Evolutionary conservation across 1,140 invertebrate genomes (phyloP), one percentile per base, ranked within the genome.

Genomic region (Oppia nitens): DNA sequence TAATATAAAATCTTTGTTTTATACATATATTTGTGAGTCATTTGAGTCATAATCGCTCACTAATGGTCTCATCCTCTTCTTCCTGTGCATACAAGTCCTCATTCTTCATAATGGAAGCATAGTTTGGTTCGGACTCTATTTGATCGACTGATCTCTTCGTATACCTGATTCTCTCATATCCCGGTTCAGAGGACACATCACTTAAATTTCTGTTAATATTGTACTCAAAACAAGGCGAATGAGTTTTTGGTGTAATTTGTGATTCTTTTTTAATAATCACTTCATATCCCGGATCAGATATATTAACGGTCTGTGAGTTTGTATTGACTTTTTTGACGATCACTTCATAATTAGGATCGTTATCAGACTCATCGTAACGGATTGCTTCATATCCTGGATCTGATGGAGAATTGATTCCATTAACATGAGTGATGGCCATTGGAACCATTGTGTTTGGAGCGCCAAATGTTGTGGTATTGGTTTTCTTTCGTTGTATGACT

Each of bases 301-400:
- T 40, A 9, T 40, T 17, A 17, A 40, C 17, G 32, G 2, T 17
- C 48, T 55, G 21, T 17, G 12, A 6, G 3, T 20, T 12, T 12
- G 21, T 25, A 14, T 53, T 48, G 17, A 4, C 6, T 25, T 49
- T 59, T 57, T 61, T 54, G 9, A 32, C 20, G 12, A 61, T 55
- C n/a, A 40, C 40, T 47, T 58, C 60, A 55, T 61, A 61, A 25
- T 50, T 29, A 3, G 60, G 60, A 40, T 57, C 54, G 17, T 53
- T n/a, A 2, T 57, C 55, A 21, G 20, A 25, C 17, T 27, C 20
- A 20, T 27, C 26, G 45, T 29, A 59, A 53, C 32, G 21, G n/a
- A 59, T 50, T 14, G 49, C 26, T 21, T 59, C 51, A 53, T 51
- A 51, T 23, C 49, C 49, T 24, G 57, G 47, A 51, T 51, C 49